Conservation (phyloP, 64 coral and sea anemone species). For the Montipora sp. region DNA sequence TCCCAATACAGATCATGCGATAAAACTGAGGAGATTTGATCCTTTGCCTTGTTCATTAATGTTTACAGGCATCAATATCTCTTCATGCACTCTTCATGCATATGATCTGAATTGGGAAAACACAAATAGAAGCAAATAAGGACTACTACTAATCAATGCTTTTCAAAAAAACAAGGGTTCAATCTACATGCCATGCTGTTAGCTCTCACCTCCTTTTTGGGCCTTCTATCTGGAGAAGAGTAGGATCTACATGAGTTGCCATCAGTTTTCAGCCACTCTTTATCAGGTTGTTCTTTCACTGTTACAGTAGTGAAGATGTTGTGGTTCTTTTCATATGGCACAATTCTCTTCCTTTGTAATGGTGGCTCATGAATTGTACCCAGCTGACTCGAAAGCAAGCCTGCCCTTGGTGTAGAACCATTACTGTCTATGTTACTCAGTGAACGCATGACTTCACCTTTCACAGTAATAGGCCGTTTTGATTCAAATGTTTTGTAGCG, state of each 20-base stretch:
- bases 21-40: too few relatives aligned
- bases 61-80: too few relatives aligned
- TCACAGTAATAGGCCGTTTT: conserved; percentile 73
- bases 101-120: too few relatives aligned
- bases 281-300: conserved; percentile 77
- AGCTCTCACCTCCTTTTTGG: conserved; percentile 23
- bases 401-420: conserved; percentile 80
- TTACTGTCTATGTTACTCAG: conserved; percentile 52
- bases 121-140: too few relatives aligned
- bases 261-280: conserved; percentile 75
- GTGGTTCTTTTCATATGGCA: conserved; percentile 91
- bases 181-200: too few relatives aligned
- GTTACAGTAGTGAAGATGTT: conserved; percentile 93
- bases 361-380: conserved; percentile 84
- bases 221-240: conserved; percentile 1
- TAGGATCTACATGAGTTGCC: neutral
- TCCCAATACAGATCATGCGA: too few relatives aligned
- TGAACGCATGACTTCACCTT: conserved; percentile 84
- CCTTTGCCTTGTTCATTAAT: too few relatives aligned
- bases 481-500: conserved; percentile 84
- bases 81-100: too few relatives aligned
- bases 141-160: too few relatives aligned
- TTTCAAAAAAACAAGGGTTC: too few relatives aligned
- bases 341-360: conserved; percentile 87
- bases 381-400: conserved; percentile 74